Conservation (phyloP, 64 coral and sea anemone genomes). For the Orbicella faveolata region DNA sequence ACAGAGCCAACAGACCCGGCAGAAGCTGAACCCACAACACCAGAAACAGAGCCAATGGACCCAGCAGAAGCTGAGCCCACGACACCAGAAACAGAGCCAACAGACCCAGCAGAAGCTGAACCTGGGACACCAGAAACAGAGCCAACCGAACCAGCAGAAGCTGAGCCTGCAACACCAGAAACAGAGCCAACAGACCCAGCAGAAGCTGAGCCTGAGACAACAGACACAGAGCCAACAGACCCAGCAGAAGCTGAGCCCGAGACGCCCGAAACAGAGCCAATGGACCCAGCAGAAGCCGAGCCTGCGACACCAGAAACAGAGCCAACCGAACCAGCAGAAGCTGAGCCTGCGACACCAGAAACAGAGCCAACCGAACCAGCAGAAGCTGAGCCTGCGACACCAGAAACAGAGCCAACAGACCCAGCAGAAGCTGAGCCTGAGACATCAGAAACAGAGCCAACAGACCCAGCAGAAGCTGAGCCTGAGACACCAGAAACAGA, state of each 20-base stretch:
- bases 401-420: no score
- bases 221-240: not conserved
- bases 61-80: not conserved
- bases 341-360: no score
- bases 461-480: no score
- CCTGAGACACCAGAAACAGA: no score
- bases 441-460: no score
- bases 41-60: not conserved
- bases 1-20: not conserved
- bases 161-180: not conserved
- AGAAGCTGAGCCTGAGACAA: not conserved
- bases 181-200: not conserved
- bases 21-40: not conserved
- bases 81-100: not conserved
- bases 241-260: not conserved
- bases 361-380: no score
- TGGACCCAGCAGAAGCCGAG: not conserved
- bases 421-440: no score
- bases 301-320: not conserved
- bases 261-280: not conserved
- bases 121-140: not conserved
- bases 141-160: not conserved
- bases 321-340: no score
- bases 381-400: no score
- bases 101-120: not conserved